Evolutionary conservation across 2,888 invertebrate species (phyloP), one percentile per base, ranked within the genome.

Genomic region (Digitonthophagus gazella): DNA sequence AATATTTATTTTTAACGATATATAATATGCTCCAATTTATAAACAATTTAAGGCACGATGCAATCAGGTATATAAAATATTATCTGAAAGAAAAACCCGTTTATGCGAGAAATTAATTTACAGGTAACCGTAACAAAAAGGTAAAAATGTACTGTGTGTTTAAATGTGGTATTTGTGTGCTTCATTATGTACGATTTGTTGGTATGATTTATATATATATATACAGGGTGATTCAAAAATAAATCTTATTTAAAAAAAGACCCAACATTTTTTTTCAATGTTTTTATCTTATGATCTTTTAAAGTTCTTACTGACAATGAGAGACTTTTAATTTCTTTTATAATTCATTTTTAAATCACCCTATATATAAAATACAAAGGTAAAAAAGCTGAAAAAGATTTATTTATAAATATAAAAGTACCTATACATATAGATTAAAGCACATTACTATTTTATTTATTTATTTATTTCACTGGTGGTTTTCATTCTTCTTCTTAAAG

Each of bases 31-130:
- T 73, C 71, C 72, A 74, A 74, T 73, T 73, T 70, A 72, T 74
- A 74, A 74, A 75, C 73, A 74, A 74, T 73, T 73, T 77, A 80
- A 79, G 79, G 80, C 80, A 80, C 79, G 78, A 78, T 77, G 76
- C 75, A 75, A 73, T 75, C 76, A 76, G 75, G 75, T 77, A 76
- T 75, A 74, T 75, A n/a, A n/a, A n/a, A n/a, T n/a, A n/a, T n/a
- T n/a, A 74, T 44, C 28, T 44, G 71, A 69, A n/a, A n/a, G n/a
- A n/a, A 65, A 70, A 74, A 77, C 78, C 76, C 78, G 78, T 76
- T 77, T 78, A 75, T n/a, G 72, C 11, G 11, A 44, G 11, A 44
- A 44, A 11, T 73, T 72, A 72, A 74, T 67, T 74, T 72, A 76
- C 75, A 77, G 77, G 77, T 78, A 78, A 77, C 77, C 71, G 28